These are phyloP conservation scores for Tyrannus savana DNA, from an alignment of 2,113 vertebrate species.

Conservation along the genomic window DNA sequence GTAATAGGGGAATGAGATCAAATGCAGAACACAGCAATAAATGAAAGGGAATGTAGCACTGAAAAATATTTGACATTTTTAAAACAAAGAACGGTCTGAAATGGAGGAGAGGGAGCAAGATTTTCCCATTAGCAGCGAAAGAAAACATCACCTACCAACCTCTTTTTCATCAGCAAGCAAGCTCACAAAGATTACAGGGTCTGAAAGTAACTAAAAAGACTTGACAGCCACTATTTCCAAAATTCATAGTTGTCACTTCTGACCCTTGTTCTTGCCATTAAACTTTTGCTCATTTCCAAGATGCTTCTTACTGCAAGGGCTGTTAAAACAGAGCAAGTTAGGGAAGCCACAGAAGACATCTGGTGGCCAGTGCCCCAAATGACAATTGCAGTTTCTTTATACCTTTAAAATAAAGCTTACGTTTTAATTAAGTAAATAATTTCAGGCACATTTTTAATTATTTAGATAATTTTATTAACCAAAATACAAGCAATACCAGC, in stretches of 20 bases:
- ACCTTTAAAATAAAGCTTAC: not conserved
- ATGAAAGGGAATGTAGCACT: not conserved
- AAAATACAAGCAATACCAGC: not conserved
- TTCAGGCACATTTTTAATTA: not conserved
- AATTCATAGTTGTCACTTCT: not conserved
- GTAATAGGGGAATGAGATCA: not conserved
- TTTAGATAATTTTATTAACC: not conserved
- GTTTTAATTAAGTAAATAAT: not conserved
- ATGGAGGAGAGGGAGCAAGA: not conserved
- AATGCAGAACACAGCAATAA: not conserved
- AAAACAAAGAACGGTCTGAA: not conserved
- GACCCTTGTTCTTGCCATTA: not conserved
- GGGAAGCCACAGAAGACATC: constrained; percentile 36
- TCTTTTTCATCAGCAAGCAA: not conserved
- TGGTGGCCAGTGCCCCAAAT: constrained; percentile 15
- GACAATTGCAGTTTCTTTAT: not conserved
- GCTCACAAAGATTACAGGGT: not conserved
- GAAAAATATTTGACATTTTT: not conserved
- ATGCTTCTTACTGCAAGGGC: not conserved
- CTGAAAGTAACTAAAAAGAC: not conserved
- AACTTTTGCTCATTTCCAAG: not conserved
- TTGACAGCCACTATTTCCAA: not conserved
- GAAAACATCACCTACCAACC: constrained; percentile 9
- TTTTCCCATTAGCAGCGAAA: not conserved
- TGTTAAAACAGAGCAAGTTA: not conserved